phyloP scores from a whole-genome alignment of 2,113 vertebrate species.

The Paramisgurnus dabryanus region DNA sequence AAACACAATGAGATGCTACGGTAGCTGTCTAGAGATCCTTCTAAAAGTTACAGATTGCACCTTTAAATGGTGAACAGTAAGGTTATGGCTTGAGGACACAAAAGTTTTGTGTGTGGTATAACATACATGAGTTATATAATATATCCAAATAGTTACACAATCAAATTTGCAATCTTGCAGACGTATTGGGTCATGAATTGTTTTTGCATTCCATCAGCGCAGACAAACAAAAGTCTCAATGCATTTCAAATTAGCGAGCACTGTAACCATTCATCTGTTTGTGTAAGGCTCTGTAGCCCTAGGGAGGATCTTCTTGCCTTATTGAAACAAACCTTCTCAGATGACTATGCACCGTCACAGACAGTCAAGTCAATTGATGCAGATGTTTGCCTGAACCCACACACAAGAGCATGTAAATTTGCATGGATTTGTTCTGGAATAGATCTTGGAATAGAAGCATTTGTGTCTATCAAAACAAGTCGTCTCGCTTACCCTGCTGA shows the following conservation, averaged over 20 bases:
- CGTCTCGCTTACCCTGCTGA: background rate
- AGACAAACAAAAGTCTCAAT: conserved; percentile 30
- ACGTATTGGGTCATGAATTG: conserved; percentile 28
- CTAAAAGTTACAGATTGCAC: too few species aligned
- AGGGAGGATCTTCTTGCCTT: conserved; percentile 2
- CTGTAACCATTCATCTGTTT: conserved; percentile 34
- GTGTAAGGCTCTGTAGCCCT: conserved; percentile 2
- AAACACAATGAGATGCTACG: too few species aligned
- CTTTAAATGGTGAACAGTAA: too few species aligned
- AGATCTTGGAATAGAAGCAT: conserved; percentile 1
- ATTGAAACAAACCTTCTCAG: conserved; percentile 43
- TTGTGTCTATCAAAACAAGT: background rate
- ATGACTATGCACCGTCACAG: background rate
- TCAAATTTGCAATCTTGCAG: conserved; percentile 31
- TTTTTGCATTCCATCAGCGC: conserved; percentile 11
- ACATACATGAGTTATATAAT: too few species aligned
- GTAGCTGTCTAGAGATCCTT: too few species aligned
- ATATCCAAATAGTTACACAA: conserved; percentile 8
- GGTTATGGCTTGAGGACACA: too few species aligned
- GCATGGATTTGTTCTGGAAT: background rate
- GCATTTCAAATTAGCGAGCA: conserved; percentile 48
- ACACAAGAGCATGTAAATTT: conserved; percentile 12
- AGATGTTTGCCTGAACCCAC: background rate
- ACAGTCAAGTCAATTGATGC: conserved; percentile 18
- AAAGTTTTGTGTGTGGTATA: too few species aligned